A percentile compares a stretch with the other conserved stretches of the same genome.
These are phyloP conservation scores for Pristionchus fissidentatus DNA, from an alignment of 2,888 invertebrate species.

Conservation along the genomic window DNA sequence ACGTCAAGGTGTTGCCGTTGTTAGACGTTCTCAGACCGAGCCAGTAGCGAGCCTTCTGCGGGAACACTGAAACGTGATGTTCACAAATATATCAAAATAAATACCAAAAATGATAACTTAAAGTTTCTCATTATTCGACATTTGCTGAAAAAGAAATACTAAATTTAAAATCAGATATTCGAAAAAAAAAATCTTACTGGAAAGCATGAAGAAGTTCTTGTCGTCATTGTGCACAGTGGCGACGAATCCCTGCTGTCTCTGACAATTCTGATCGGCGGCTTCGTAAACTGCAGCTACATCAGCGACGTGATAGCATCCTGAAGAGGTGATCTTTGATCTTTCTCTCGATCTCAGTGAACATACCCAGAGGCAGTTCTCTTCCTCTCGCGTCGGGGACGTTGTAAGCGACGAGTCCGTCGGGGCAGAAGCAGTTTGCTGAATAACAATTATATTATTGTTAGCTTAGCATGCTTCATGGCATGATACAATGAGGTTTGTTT, in stretches of 20 bases:
- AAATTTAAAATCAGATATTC: background rate
- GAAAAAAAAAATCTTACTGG: background rate
- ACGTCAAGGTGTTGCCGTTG: background rate
- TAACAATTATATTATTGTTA: background rate
- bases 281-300: background rate
- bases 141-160: background rate
- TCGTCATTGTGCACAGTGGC: background rate
- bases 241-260: constrained; percentile 22
- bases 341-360: background rate
- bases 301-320: constrained; percentile 41
- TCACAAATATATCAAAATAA: background rate
- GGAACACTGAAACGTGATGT: constrained; percentile 11
- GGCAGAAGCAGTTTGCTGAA: constrained; percentile 41
- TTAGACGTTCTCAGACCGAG: background rate
- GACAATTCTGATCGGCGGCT: background rate
- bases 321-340: background rate
- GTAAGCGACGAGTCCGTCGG: constrained; percentile 15
- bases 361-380: background rate
- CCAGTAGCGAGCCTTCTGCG: constrained; percentile 11
- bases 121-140: too few relatives aligned
- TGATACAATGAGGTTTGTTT: too few relatives aligned
- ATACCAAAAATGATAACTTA: background rate
- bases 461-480: background rate
- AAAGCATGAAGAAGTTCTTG: constrained; percentile 31
- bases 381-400: background rate